A percentile compares a stretch with the other conserved stretches of the same genome.
Conservation (phyloP, 2,113 vertebrate genomes). For the Tetraodon nigroviridis region DNA sequence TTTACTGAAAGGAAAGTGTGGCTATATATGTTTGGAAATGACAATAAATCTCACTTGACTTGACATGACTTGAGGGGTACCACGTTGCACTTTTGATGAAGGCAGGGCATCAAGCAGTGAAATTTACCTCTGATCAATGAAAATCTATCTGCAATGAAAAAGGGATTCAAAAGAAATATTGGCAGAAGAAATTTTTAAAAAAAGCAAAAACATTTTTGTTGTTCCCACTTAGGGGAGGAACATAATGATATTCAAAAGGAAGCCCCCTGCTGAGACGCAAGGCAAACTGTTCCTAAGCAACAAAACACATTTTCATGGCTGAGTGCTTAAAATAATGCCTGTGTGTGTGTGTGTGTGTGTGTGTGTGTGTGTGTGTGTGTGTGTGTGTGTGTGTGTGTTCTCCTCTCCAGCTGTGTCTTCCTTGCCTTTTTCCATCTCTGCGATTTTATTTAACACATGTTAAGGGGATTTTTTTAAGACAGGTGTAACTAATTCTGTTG, state of each 20-base stretch:
- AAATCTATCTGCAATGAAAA: constrained; percentile 53
- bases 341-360: constrained; percentile 19
- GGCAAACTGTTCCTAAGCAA: constrained; percentile 77
- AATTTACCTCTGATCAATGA: constrained; percentile 62
- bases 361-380: constrained; percentile 8
- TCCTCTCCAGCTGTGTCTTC: not conserved
- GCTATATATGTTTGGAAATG: too few species aligned
- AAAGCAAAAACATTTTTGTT: constrained; percentile 20
- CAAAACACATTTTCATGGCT: constrained; percentile 68
- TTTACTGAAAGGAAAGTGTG: too few species aligned
- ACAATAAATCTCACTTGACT: too few species aligned
- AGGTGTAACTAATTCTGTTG: too few species aligned
- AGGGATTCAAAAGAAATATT: constrained; percentile 68
- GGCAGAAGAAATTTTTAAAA: constrained; percentile 55
- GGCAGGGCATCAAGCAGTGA: constrained; percentile 3
- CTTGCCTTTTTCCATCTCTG: too few species aligned
- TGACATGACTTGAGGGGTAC: too few species aligned
- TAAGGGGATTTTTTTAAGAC: too few species aligned
- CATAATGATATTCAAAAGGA: constrained; percentile 74
- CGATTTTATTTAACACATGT: too few species aligned
- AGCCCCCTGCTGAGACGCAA: constrained; percentile 61
- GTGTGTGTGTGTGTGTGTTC: constrained; percentile 7
- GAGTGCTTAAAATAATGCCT: constrained; percentile 36
- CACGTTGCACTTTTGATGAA: constrained; percentile 25
- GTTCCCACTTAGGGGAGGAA: constrained; percentile 21